Evolutionary conservation across 2,888 invertebrate genomes (phyloP).

Genomic region (Smittia sp.): DNA sequence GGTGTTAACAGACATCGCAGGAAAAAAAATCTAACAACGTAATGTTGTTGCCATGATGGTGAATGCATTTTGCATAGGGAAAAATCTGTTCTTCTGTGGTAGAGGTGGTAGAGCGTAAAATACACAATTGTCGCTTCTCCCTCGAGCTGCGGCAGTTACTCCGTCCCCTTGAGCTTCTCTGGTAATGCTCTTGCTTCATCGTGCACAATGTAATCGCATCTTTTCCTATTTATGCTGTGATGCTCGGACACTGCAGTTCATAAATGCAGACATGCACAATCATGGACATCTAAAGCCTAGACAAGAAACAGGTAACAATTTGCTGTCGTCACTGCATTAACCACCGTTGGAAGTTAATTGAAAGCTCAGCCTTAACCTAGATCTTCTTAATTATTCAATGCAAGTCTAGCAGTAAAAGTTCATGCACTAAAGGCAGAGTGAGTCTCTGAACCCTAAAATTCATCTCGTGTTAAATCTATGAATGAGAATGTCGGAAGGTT

Average conservation of each 20-base stretch:
- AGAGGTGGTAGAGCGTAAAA: neutral
- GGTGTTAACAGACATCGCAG: neutral
- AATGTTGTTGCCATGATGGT: neutral
- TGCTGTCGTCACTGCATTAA: too few species aligned
- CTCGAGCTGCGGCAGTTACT: conserved; percentile 3
- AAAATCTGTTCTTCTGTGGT: neutral
- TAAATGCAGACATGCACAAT: neutral
- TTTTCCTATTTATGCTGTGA: neutral
- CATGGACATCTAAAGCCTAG: neutral
- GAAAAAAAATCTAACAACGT: neutral
- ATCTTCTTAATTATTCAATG: too few species aligned
- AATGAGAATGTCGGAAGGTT: too few species aligned
- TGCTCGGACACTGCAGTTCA: neutral
- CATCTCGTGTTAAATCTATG: too few species aligned
- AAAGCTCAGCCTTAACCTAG: too few species aligned
- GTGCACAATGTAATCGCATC: neutral
- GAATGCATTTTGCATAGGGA: conserved; percentile 1
- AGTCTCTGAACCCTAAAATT: neutral
- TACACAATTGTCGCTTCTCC: conserved; percentile 8
- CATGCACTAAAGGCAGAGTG: too few species aligned
- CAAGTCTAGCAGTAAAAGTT: too few species aligned
- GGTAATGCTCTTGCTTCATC: neutral
- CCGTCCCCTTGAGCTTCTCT: neutral
- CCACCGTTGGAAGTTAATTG: too few species aligned
- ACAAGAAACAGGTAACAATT: too few species aligned